Evolutionary conservation across 1,140 invertebrate genomes (phyloP).

Genomic region (Ganaspis sp.): DNA sequence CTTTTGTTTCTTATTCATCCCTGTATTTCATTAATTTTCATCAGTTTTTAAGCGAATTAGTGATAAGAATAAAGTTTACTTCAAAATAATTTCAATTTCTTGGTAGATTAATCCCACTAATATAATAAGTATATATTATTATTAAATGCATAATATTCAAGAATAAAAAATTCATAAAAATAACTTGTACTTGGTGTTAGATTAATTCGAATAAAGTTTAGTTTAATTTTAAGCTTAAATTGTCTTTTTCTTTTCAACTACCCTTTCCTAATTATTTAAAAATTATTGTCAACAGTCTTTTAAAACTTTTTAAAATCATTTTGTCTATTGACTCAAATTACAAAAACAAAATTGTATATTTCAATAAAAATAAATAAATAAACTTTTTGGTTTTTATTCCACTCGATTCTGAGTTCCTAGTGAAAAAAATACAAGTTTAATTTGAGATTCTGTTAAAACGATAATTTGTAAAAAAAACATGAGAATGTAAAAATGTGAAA

Average conservation of each 20-base stretch:
- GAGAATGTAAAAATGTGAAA: too few relatives aligned
- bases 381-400: too few relatives aligned
- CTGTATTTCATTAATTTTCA: not conserved
- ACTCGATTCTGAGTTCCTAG: too few relatives aligned
- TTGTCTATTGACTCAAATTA: too few relatives aligned
- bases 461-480: too few relatives aligned
- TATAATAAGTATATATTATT: not conserved
- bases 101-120: slow-evolving; percentile 7
- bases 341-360: too few relatives aligned
- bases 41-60: slow-evolving; percentile 24
- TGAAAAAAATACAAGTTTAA: too few relatives aligned
- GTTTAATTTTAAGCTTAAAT: not conserved
- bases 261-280: not conserved
- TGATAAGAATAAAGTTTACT: slow-evolving; percentile 4
- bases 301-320: too few relatives aligned
- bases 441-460: too few relatives aligned
- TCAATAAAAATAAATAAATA: too few relatives aligned
- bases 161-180: not conserved
- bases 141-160: slow-evolving; percentile 8
- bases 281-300: too few relatives aligned
- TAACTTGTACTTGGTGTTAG: slow-evolving; percentile 2
- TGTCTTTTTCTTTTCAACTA: not conserved
- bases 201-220: not conserved
- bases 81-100: slow-evolving; percentile 6
- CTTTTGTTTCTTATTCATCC: slow-evolving; percentile 60